Evolutionary conservation across 2,113 vertebrate genomes (phyloP).

Genomic region (Xiphophorus maculatus): DNA sequence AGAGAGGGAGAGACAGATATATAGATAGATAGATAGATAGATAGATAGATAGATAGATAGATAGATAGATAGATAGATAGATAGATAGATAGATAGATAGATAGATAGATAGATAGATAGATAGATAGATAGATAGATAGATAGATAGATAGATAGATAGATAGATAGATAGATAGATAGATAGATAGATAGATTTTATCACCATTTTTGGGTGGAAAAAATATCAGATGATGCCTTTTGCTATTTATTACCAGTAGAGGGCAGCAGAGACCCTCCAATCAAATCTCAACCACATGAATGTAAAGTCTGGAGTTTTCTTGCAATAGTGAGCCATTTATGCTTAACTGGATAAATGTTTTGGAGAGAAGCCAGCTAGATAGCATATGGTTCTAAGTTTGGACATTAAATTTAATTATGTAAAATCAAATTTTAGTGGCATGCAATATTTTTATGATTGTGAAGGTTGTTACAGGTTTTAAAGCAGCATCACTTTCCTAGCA

Average conservation of each 20-base stretch:
- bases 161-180: no score
- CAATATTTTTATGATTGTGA: neutral
- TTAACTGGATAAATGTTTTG: neutral
- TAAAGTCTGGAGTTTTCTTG: neutral
- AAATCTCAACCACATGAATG: neutral
- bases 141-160: no score
- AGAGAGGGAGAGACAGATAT: no score
- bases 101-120: no score
- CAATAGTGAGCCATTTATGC: slow-evolving; percentile 3
- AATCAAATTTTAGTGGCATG: slow-evolving; percentile 8
- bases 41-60: no score
- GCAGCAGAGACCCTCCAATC: slow-evolving; percentile 2
- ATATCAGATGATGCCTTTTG: neutral
- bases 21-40: no score
- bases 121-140: no score
- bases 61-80: no score
- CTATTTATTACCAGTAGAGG: slow-evolving; percentile 23
- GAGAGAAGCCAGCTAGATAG: slow-evolving; percentile 3
- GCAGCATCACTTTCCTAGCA: slow-evolving; percentile 10
- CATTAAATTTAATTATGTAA: slow-evolving; percentile 9
- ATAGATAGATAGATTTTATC: no score
- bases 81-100: no score
- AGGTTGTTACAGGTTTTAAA: slow-evolving; percentile 9
- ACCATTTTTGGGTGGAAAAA: neutral
- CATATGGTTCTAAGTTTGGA: neutral